These are phyloP conservation scores for Liodrosophila aerea DNA, from an alignment of 2,888 invertebrate genomes.

Conservation along the genomic window DNA sequence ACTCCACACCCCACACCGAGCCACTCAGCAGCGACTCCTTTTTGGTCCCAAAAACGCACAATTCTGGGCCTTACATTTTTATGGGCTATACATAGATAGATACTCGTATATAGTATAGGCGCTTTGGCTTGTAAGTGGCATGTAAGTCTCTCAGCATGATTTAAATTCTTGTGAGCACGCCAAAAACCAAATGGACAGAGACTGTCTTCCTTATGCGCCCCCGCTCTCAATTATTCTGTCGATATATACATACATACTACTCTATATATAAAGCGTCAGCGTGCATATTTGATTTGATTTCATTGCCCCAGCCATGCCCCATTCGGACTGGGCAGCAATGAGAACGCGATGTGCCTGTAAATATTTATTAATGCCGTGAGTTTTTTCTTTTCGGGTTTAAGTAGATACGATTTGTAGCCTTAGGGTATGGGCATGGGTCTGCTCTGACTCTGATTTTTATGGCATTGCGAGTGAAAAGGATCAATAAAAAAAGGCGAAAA, in stretches of 20 bases:
- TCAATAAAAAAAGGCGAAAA: slow-evolving; percentile 27
- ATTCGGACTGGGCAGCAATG: slow-evolving; percentile 22
- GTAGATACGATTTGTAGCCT: slow-evolving; percentile 52
- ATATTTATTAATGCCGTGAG: slow-evolving; percentile 73
- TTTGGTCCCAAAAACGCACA: slow-evolving; percentile 29
- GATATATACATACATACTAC: background rate
- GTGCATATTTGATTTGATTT: slow-evolving; percentile 77
- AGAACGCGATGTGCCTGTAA: slow-evolving; percentile 76
- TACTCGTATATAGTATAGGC: too few species aligned
- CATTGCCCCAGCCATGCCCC: slow-evolving; percentile 60
- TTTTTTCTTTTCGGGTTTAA: slow-evolving; percentile 54
- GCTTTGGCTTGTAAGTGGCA: slow-evolving; percentile 74
- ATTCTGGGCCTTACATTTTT: slow-evolving; percentile 60
- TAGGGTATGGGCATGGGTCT: background rate
- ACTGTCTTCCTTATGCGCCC: slow-evolving; percentile 9
- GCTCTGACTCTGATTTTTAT: slow-evolving; percentile 64
- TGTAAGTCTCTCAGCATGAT: slow-evolving; percentile 72
- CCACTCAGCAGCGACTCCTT: slow-evolving; percentile 16
- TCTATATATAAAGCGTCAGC: slow-evolving; percentile 67
- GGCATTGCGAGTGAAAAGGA: slow-evolving; percentile 28
- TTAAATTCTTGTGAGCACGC: slow-evolving; percentile 77
- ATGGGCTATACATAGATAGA: slow-evolving; percentile 4
- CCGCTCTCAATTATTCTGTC: slow-evolving; percentile 5
- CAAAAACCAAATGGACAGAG: slow-evolving; percentile 47
- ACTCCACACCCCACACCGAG: background rate